Base-by-base conservation (phyloP, 2,888 invertebrate genomes). In the Ennomos erosarius region DNA sequence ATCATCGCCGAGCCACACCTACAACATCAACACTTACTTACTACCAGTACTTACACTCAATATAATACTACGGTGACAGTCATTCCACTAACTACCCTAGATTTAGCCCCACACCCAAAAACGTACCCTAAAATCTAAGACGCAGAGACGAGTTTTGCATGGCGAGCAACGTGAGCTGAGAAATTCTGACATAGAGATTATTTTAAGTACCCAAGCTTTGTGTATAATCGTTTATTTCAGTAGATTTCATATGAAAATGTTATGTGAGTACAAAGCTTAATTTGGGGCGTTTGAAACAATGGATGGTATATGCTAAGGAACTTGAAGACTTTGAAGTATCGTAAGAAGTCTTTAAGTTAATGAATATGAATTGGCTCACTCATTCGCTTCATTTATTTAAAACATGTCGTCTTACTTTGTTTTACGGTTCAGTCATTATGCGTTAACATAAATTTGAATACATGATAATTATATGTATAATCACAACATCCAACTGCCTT, bases 1-100 rank as follows among this genome's bases (percentile, higher is more conserved):
- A 0, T 94, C 94, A 70, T 94, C 94, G 56, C 85, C 90, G 1
- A 90, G 87, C 42, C 88, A 85, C 70, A 81, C 47, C 73, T 77
- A 55, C 55, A 77, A 74, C 61, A 70, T 83, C 60, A 77, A 77
- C 55, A 73, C 71, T 51, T 68, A 83, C 55, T 59, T 88, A 60
- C 74, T 85, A 72, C 78, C 80, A 26, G 56, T 76, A 10, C 63
- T 88, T 43, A 78, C 77, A 36, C 60, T 85, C 12, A 79, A 82
- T 59, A 61, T 87, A 46, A 67, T 84, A 67, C 68, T 82, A 73
- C 85, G 91, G 90, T 91, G 90, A 90, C 90, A 87, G 78, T 75
- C 71, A 69, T 79, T 74, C 64, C 64, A 67, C 57, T 71, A 75
- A 62, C 62, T 55, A 65, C 57, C 46, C 42, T 63, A 63, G 37